phyloP scores from a whole-genome alignment of 2,888 invertebrate species.

The Apamea sordens region DNA sequence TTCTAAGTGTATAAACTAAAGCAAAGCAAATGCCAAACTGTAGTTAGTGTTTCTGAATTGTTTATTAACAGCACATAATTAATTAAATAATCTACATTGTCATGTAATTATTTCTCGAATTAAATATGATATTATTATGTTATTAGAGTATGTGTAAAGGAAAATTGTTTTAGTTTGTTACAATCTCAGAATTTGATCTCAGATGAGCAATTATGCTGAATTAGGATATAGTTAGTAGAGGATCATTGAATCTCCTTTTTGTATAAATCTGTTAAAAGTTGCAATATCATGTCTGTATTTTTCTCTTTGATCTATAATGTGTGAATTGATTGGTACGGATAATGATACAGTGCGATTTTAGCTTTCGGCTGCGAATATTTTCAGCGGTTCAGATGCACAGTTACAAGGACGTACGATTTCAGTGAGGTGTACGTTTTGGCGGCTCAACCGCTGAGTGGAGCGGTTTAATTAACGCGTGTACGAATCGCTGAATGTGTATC shows the following conservation, averaged over 20 bases:
- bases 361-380: constrained; percentile 38
- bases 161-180: constrained; percentile 68
- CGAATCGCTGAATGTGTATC: constrained; percentile 43
- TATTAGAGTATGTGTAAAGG: constrained; percentile 59
- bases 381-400: constrained; percentile 45
- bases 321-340: constrained; percentile 40
- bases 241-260: constrained; percentile 61
- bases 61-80: constrained; percentile 63
- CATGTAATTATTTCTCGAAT: constrained; percentile 57
- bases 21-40: constrained; percentile 84
- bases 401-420: neutral
- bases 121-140: constrained; percentile 61
- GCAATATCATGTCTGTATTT: constrained; percentile 60
- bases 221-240: constrained; percentile 69
- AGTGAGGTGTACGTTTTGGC: constrained; percentile 13
- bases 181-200: constrained; percentile 85
- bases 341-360: constrained; percentile 34
- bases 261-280: constrained; percentile 62
- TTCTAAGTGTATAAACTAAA: constrained; percentile 69
- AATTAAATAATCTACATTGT: constrained; percentile 53
- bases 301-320: constrained; percentile 52
- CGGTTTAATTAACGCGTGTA: constrained; percentile 25
- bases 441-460: constrained; percentile 14
- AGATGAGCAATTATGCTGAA: constrained; percentile 77
- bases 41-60: constrained; percentile 74